These are phyloP conservation scores for Nebria salina DNA, from an alignment of 2,888 invertebrate genomes.

Conservation along the genomic window DNA sequence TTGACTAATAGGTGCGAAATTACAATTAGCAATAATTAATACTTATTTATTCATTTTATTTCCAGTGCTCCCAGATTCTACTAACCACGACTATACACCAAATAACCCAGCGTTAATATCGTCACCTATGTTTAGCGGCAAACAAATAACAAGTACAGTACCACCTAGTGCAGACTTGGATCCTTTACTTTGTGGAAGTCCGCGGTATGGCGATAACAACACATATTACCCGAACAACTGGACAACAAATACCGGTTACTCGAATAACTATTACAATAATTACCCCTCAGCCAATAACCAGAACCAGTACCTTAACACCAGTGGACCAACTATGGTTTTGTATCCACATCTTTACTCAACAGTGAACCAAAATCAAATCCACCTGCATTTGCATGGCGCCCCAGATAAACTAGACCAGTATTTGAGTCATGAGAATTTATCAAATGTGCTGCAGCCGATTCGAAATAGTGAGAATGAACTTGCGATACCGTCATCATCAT, in stretches of 20 bases:
- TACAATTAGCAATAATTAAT: not conserved
- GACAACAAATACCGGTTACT: conserved; percentile 58
- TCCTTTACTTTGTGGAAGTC: conserved; percentile 54
- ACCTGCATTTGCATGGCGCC: conserved; percentile 77
- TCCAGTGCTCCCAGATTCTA: conserved; percentile 58
- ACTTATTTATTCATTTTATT: conserved; percentile 19
- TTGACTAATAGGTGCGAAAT: not conserved
- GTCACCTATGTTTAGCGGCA: conserved; percentile 56
- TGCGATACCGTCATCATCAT: conserved; percentile 54
- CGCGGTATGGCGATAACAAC: conserved; percentile 61
- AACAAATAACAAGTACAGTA: conserved; percentile 48
- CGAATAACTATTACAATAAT: conserved; percentile 76
- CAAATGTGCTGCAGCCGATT: conserved; percentile 68
- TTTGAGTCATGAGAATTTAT: conserved; percentile 67
- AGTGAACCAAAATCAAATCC: conserved; percentile 88
- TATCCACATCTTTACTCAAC: conserved; percentile 84
- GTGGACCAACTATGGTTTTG: conserved; percentile 75
- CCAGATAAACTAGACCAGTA: conserved; percentile 75
- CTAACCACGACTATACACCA: conserved; percentile 56
- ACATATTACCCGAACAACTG: conserved; percentile 70
- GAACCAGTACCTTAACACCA: conserved; percentile 70
- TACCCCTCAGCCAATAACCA: conserved; percentile 65
- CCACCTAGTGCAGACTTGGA: conserved; percentile 55
- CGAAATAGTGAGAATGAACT: conserved; percentile 30
- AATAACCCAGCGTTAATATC: conserved; percentile 58